phyloP scores from a whole-genome alignment of 1,140 invertebrate species.

The Drosophila sturtevanti region DNA sequence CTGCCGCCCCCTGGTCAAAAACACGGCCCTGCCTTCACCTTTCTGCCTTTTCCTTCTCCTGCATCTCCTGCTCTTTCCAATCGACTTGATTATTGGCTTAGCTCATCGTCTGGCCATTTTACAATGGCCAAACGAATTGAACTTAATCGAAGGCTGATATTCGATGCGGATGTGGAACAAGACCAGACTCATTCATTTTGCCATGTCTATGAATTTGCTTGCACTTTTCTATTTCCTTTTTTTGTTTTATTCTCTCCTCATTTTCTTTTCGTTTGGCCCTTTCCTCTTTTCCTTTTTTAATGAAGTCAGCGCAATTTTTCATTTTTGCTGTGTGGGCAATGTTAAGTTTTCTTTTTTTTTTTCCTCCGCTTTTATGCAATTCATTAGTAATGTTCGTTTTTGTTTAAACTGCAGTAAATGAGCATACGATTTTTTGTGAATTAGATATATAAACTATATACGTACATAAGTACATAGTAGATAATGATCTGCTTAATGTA shows the following conservation, averaged over 20 bases:
- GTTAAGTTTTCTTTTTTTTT: conserved; percentile 31
- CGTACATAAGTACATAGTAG: too few species aligned
- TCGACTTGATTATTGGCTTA: conserved; percentile 72
- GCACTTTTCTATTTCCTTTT: conserved; percentile 55
- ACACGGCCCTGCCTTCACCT: background rate
- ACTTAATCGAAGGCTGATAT: conserved; percentile 61
- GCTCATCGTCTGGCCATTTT: conserved; percentile 68
- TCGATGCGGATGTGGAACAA: conserved; percentile 19
- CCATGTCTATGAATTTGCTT: conserved; percentile 53
- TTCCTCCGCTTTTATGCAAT: conserved; percentile 50
- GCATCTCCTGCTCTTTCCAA: background rate
- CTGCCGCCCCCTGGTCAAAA: conserved; percentile 54
- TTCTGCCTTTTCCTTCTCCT: background rate
- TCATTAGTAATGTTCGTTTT: conserved; percentile 58
- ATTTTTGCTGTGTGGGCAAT: conserved; percentile 54
- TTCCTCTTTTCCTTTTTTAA: conserved; percentile 40
- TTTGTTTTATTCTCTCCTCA: background rate
- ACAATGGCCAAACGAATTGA: conserved; percentile 64
- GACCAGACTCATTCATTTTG: conserved; percentile 71
- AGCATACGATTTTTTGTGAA: background rate
- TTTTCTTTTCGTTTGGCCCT: background rate
- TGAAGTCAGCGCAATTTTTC: conserved; percentile 72
- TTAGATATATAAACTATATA: background rate
- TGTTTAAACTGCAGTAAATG: conserved; percentile 29
- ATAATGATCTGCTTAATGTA: too few species aligned